Evolutionary conservation across 2,797 vertebrate species (phyloP).

Genomic region (Molossus molossus): DNA sequence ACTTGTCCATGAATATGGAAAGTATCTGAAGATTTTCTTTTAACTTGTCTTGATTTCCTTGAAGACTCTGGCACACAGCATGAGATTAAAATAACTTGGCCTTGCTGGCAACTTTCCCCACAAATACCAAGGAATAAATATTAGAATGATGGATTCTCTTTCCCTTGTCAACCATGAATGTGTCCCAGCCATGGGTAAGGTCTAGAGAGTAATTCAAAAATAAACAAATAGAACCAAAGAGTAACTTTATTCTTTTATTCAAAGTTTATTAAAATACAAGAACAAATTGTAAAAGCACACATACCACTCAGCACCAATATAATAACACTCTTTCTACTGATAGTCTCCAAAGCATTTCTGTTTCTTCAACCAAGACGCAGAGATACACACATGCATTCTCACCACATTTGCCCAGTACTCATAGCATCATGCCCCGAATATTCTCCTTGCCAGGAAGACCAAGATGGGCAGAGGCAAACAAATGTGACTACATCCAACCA

Average conservation of each 20-base stretch:
- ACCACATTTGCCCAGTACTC: conserved; percentile 79
- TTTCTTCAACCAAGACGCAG: conserved; percentile 89
- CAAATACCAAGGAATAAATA: conserved; percentile 81
- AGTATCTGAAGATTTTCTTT: conserved; percentile 79
- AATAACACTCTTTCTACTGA: conserved; percentile 88
- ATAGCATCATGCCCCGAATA: conserved; percentile 76
- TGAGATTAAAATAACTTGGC: conserved; percentile 83
- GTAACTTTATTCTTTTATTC: conserved; percentile 85
- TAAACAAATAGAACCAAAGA: conserved; percentile 84
- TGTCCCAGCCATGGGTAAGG: conserved; percentile 59
- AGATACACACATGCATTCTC: conserved; percentile 85
- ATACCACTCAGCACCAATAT: conserved; percentile 90
- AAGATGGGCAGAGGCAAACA: conserved; percentile 82
- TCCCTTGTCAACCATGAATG: conserved; percentile 77
- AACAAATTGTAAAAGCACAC: conserved; percentile 90
- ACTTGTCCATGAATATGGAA: conserved; percentile 79
- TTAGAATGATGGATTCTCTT: conserved; percentile 80
- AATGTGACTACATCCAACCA: conserved; percentile 94
- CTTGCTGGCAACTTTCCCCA: conserved; percentile 65
- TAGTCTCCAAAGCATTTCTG: conserved; percentile 86
- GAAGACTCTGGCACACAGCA: conserved; percentile 77
- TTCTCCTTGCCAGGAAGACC: conserved; percentile 79
- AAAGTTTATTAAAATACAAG: conserved; percentile 91
- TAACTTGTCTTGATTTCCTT: conserved; percentile 82
- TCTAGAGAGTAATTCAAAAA: conserved; percentile 80